These are phyloP conservation scores for Toxotes lorentzi DNA, from an alignment of 2,797 vertebrate genomes.

Conservation along the genomic window DNA sequence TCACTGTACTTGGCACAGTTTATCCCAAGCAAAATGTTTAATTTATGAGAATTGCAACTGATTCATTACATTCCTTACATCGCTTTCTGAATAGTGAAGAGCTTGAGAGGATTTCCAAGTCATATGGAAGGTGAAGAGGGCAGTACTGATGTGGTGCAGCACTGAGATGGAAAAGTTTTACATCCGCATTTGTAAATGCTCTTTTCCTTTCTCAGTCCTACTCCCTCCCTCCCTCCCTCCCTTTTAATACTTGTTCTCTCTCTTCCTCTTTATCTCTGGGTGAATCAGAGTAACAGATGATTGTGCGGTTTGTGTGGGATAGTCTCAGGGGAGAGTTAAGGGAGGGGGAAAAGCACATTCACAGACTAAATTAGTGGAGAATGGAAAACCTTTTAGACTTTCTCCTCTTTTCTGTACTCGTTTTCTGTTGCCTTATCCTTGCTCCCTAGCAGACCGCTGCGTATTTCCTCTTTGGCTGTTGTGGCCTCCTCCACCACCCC, in stretches of 20 bases:
- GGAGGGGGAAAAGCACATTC: conserved; percentile 56
- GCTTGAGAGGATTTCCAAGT: conserved; percentile 31
- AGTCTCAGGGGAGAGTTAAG: conserved; percentile 69
- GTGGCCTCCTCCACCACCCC: conserved; percentile 46
- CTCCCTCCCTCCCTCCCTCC: conserved; percentile 25
- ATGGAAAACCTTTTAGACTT: conserved; percentile 75
- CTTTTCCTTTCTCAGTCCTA: conserved; percentile 49
- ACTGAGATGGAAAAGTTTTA: conserved; percentile 49
- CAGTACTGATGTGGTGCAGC: conserved; percentile 32
- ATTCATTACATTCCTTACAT: conserved; percentile 3
- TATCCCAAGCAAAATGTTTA: not conserved
- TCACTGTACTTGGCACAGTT: not conserved
- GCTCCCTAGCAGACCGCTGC: conserved; percentile 57
- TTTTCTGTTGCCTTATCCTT: conserved; percentile 65
- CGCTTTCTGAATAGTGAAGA: not conserved
- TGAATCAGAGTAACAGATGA: conserved; percentile 78
- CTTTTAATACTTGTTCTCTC: conserved; percentile 41
- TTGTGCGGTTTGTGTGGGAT: conserved; percentile 71
- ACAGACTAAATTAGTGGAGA: conserved; percentile 68
- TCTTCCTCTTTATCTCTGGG: conserved; percentile 69
- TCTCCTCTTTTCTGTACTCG: conserved; percentile 53
- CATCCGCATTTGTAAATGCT: conserved; percentile 63
- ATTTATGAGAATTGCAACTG: not conserved
- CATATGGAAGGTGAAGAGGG: conserved; percentile 12
- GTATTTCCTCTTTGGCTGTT: conserved; percentile 53